Conservation (phyloP, 2,888 invertebrate genomes). For the Cerastis rubricosa region DNA sequence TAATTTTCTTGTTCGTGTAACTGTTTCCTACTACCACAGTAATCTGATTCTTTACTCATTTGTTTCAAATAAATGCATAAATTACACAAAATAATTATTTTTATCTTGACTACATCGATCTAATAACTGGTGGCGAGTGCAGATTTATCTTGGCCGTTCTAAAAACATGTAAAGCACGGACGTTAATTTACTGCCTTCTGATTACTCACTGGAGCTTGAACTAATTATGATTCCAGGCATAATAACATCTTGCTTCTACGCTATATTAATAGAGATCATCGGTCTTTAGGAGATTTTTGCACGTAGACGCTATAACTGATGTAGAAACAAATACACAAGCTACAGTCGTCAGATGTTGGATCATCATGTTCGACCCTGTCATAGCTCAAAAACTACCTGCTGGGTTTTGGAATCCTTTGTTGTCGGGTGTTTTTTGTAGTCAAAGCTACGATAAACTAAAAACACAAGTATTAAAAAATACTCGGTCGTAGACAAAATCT, state of each 20-base stretch:
- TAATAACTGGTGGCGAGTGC: slow-evolving; percentile 44
- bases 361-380: neutral
- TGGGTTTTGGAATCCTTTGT: slow-evolving; percentile 42
- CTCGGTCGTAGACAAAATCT: neutral
- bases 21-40: slow-evolving; percentile 40
- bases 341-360: neutral
- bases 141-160: slow-evolving; percentile 50
- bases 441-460: neutral
- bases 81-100: slow-evolving; percentile 41
- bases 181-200: slow-evolving; percentile 65
- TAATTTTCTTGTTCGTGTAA: slow-evolving; percentile 32
- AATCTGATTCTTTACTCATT: slow-evolving; percentile 46
- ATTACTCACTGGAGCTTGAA: slow-evolving; percentile 66
- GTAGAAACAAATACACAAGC: neutral
- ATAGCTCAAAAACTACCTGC: slow-evolving; percentile 41
- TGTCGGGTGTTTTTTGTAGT: slow-evolving; percentile 17
- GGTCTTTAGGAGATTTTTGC: slow-evolving; percentile 43
- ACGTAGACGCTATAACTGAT: slow-evolving; percentile 12
- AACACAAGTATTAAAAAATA: slow-evolving; percentile 18
- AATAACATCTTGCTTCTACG: slow-evolving; percentile 48
- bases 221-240: slow-evolving; percentile 65
- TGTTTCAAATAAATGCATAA: slow-evolving; percentile 53
- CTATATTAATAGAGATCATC: slow-evolving; percentile 38
- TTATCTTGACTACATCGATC: slow-evolving; percentile 53
- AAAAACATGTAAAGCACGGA: slow-evolving; percentile 54